These are phyloP conservation scores for Leptinotarsa undecemlineata DNA, from an alignment of 1,140 invertebrate species.

Conservation along the genomic window DNA sequence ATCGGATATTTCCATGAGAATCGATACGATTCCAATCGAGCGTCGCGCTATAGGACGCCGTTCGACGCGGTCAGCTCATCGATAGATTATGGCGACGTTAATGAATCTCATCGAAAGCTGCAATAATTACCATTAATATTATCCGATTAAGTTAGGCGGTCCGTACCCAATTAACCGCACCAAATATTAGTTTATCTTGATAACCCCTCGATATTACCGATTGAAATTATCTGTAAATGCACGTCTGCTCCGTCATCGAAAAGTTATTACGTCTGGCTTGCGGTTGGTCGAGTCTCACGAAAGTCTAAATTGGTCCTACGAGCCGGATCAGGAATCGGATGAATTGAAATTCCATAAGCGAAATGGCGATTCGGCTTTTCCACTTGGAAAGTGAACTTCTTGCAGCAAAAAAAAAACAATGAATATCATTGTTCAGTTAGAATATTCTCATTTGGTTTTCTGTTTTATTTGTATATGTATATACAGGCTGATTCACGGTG, in stretches of 20 bases:
- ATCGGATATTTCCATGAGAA: neutral
- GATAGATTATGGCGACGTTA: neutral
- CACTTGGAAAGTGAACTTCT: too few relatives aligned
- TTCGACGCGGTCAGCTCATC: neutral
- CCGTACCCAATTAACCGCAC: neutral
- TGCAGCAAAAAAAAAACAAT: too few relatives aligned
- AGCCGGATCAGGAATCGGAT: neutral
- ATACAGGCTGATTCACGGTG: too few relatives aligned
- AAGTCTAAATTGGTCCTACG: neutral
- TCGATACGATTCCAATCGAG: neutral
- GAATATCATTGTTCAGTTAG: too few relatives aligned
- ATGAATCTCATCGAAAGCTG: neutral
- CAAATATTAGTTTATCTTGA: slow-evolving; percentile 1
- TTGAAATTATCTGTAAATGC: neutral
- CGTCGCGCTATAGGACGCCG: neutral
- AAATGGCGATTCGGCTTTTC: too few relatives aligned
- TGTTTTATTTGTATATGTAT: too few relatives aligned
- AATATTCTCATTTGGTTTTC: too few relatives aligned
- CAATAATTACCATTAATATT: slow-evolving; percentile 1
- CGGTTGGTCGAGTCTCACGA: neutral
- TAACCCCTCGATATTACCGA: neutral
- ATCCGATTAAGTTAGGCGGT: slow-evolving; percentile 2
- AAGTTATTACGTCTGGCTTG: neutral
- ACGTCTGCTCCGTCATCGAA: neutral
- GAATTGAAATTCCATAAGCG: too few relatives aligned